Evolutionary conservation across 1,140 invertebrate genomes (phyloP), one percentile per base, ranked within the genome.

Genomic region (Eurytemora carolleeae): DNA sequence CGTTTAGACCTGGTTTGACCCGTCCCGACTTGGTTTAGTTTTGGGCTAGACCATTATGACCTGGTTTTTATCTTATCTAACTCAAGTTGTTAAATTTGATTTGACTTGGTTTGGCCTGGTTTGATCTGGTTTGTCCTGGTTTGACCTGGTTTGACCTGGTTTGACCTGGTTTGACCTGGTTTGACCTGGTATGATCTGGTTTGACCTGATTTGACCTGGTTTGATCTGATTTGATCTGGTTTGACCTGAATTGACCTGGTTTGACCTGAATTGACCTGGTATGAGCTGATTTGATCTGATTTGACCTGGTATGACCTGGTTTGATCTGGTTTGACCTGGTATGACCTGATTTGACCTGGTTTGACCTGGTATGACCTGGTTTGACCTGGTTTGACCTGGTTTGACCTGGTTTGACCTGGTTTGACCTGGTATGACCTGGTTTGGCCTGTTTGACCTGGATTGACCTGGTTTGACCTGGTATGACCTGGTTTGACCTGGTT

Each of bases 111-210:
- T 64, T 67, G 64, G 62, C 66, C 58, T 64, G 26, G 15, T 63
- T 53, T 64, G 61, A 24, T 63, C 63, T 66, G 60, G 60, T 57
- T 65, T 59, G 52, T 56, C 65, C 65, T 65, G 65, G 57, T 64
- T 59, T 65, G 31, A 31, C 64, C 64, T 65, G 60, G 57, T 64
- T 64, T 65, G 64, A 55, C 25, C 62, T 63, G 58, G 63, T 65
- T 65, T 67, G 65, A 65, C 65, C 65, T 66, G 65, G 65, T 65
- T 53, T 64, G 62, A n/a, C n/a, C n/a, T n/a, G n/a, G n/a, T n/a
- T n/a, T n/a, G n/a, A n/a, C n/a, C n/a, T n/a, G n/a, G n/a, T n/a
- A n/a, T n/a, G n/a, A n/a, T n/a, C n/a, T n/a, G n/a, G n/a, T n/a
- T n/a, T n/a, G n/a, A n/a, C n/a, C 58, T 67, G 65, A 24, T 53